A percentile compares a stretch with the other conserved stretches of the same genome.
phyloP scores from a whole-genome alignment of 2,888 invertebrate genomes.

The Dugesia japonica region DNA sequence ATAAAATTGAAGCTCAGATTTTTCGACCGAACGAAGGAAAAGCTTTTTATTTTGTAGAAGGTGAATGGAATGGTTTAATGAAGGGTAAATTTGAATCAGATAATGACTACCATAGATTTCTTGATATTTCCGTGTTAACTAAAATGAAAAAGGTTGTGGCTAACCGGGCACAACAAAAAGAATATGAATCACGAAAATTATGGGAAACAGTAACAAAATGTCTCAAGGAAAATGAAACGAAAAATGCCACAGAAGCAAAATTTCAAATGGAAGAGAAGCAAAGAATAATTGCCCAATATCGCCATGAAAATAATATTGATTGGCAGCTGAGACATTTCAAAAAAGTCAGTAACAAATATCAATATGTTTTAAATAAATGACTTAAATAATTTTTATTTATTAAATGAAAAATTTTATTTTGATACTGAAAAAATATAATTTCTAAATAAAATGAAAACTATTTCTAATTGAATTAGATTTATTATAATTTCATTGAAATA shows the following conservation, averaged over 20 bases:
- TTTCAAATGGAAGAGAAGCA: neutral
- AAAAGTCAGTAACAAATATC: neutral
- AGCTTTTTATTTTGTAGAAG: neutral
- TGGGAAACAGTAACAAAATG: neutral
- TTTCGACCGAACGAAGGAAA: neutral
- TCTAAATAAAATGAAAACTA: too few relatives aligned
- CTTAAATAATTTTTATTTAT: neutral
- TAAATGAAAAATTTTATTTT: too few relatives aligned
- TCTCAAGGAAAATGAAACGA: neutral
- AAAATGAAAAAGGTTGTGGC: neutral
- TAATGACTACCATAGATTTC: neutral
- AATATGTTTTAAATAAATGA: neutral
- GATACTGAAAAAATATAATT: too few relatives aligned
- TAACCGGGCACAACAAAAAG: neutral
- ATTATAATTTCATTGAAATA: too few relatives aligned
- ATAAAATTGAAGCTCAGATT: neutral
- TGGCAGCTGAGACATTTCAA: neutral
- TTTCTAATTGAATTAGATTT: too few relatives aligned
- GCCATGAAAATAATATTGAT: neutral
- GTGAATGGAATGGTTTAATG: conserved; percentile 13
- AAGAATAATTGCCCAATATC: neutral
- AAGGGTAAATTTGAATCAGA: neutral
- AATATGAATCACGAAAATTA: neutral
- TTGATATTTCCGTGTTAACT: neutral
- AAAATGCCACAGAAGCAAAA: neutral